Base-by-base conservation (phyloP, 2,888 invertebrate species). In the Odontomyia ornata region DNA sequence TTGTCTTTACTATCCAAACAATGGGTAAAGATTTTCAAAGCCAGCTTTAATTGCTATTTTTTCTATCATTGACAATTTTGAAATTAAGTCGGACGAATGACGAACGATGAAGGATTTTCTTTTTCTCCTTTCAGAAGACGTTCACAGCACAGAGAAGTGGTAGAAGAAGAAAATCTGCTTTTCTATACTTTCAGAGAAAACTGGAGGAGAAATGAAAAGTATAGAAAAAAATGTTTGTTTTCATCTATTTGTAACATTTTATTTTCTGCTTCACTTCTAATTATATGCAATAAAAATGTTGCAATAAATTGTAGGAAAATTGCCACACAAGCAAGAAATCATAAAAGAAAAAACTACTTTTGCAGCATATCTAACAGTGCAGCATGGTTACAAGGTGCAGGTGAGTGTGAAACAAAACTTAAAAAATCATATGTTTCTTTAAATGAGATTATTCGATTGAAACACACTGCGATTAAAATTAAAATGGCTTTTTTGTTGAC, bases 11-110 rank as follows among this genome's bases (percentile, higher is more conserved):
- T 73, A 73, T 73, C 73, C 73, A 73, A 60, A 57, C 73, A 73
- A 73, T 73, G 73, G 60, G 73, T 73, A 60, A 73, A 73, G 43
- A 73, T 73, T 73, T 36, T 73, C 46, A 73, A 60, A 73, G 73
- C 73, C 73, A 73, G 57, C 43, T 73, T 73, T 73, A 73, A 43
- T 57, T 60, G 36, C 9, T 72, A 57, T 21, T 57, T 36, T 57
- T 73, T n/a, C 36, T 36, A 36, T 57, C 73, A 73, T 73, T 73
- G 60, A 73, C 57, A 60, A 73, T 27, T 72, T 47, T 36, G 57
- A 25, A 73, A 60, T 25, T 5, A 69, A 25, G 69, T 69, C 28
- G 43, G 46, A 18, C 25, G 69, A 23, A 36, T 9, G 36, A 36
- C 36, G 36, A 36, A 67, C 67, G 69, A 69, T 30, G 69, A 30